These are phyloP conservation scores for Lasioglossum marginatum DNA, from an alignment of 2,888 invertebrate genomes.

Conservation along the genomic window DNA sequence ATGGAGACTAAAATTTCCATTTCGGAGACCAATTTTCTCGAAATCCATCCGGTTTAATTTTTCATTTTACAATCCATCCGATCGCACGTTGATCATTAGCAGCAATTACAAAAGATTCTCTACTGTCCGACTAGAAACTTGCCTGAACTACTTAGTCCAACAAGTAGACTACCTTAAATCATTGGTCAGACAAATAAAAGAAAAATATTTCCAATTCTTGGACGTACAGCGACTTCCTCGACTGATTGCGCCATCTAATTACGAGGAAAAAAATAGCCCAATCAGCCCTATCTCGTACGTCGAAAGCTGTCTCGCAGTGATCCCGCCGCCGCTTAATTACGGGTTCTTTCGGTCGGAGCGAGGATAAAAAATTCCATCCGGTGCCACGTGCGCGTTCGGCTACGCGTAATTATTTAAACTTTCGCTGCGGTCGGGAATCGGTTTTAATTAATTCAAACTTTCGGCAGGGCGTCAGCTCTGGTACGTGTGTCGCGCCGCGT, in stretches of 20 bases:
- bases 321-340: conserved; percentile 20
- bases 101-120: neutral
- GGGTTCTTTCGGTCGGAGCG: neutral
- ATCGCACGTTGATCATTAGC: neutral
- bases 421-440: conserved; percentile 47
- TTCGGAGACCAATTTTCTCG: neutral
- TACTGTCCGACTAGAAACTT: too few relatives aligned
- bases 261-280: neutral
- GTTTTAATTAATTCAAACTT: conserved; percentile 64
- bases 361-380: conserved; percentile 18
- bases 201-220: neutral
- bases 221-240: neutral
- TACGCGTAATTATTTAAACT: conserved; percentile 58
- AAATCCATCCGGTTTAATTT: neutral
- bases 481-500: neutral
- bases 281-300: neutral
- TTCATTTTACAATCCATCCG: neutral
- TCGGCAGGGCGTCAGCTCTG: neutral
- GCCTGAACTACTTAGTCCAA: neutral
- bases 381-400: neutral
- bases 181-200: neutral
- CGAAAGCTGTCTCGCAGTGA: conserved; percentile 5
- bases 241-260: neutral
- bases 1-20: neutral
- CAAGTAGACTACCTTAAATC: neutral